Conservation (phyloP, 2,797 vertebrate species). For the Notolepis coatsorum region DNA sequence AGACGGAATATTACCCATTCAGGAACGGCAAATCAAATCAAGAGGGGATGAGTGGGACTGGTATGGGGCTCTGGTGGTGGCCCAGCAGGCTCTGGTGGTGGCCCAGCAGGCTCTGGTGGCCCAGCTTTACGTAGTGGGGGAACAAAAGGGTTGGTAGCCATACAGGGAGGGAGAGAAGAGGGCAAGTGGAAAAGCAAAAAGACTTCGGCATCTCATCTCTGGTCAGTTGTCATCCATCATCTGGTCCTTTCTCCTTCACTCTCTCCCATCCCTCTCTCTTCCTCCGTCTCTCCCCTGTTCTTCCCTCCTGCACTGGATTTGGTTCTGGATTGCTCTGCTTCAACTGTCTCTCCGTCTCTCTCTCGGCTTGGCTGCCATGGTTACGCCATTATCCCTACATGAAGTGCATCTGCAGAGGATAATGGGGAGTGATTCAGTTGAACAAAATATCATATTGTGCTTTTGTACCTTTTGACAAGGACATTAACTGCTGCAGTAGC, state of each 20-base stretch:
- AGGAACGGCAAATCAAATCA: constrained; percentile 64
- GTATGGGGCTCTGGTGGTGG: constrained; percentile 53
- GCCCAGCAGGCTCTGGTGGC: too few relatives aligned
- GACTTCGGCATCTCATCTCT: constrained; percentile 56
- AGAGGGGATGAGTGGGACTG: constrained; percentile 62
- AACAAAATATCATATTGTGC: too few relatives aligned
- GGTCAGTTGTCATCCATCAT: constrained; percentile 7
- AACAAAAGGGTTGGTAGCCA: constrained; percentile 58
- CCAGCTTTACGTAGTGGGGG: constrained; percentile 50
- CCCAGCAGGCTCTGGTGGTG: too few relatives aligned
- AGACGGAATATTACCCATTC: constrained; percentile 20
- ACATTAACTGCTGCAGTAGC: too few relatives aligned
- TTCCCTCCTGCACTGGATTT: constrained; percentile 50
- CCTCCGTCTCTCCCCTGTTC: constrained; percentile 41
- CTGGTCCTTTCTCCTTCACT: constrained; percentile 26
- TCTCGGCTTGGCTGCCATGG: constrained; percentile 76
- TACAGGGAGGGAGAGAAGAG: constrained; percentile 60
- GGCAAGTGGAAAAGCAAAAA: constrained; percentile 52
- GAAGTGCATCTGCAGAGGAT: constrained; percentile 84
- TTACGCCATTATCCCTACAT: constrained; percentile 80
- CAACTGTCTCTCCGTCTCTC: constrained; percentile 52
- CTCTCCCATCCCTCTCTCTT: constrained; percentile 40
- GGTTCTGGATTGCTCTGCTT: constrained; percentile 70
- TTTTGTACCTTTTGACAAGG: too few relatives aligned
- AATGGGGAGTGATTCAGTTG: constrained; percentile 63